Base-by-base conservation (phyloP, 2,888 invertebrate species). In the Limenitis camilla region DNA sequence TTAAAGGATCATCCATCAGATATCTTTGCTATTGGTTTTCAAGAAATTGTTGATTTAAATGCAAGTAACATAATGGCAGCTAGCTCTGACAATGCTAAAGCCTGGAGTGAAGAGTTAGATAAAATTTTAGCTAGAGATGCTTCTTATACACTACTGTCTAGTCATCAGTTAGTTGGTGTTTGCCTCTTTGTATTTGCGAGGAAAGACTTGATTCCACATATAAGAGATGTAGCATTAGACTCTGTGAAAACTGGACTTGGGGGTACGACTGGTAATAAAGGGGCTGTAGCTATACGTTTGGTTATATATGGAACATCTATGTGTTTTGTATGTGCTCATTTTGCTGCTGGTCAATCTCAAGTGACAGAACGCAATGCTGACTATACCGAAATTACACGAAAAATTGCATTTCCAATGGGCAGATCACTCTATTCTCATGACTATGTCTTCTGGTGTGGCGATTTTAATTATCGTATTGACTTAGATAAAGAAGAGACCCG, bases 371-470 rank as follows among this genome's bases (percentile, higher is more conserved):
- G 99, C 52, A 99, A 99, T 83, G 96, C 96, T 6, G 99, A 99
- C 82, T 99, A 96, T 76, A 92, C 94, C 28, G 98, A 99, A 87
- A 98, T 99, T 53, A 95, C 95, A 0, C 90, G 95, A 64, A 98
- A 97, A 88, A 89, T 96, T 52, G 91, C 92, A 6, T 96, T 96
- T 74, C 96, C 96, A 1, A 95, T 96, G 95, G 97, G 96, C 7
- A 90, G 97, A 55, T 94, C 95, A 0, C 84, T 99, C 5, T 95
- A 96, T 76, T 95, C 97, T 1, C 99, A 99, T 74, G 99, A 99
- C 82, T 98, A 97, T 76, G 93, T 99, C 1, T 98, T 99, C 81
- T 99, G 99, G 99, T 97, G 98, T 77, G 99, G 99, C 0, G 99
- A 99, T 85, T 99, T 99, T 78, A 99, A 99, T 78, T 99, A 99